These are phyloP conservation scores for Empis livida DNA, from an alignment of 2,888 invertebrate species.

Conservation along the genomic window DNA sequence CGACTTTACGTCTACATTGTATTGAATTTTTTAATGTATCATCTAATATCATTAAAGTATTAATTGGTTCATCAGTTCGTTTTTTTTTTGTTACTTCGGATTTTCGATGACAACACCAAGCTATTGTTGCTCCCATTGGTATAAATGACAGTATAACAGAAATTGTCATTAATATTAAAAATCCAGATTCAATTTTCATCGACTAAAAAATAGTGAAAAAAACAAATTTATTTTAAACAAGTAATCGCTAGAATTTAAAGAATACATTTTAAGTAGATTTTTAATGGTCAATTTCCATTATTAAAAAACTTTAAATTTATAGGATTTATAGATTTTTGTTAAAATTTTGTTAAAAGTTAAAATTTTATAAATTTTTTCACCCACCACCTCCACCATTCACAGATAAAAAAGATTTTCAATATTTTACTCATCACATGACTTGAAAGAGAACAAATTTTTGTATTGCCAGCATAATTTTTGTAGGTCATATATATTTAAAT, in stretches of 20 bases:
- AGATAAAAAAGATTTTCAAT: too few relatives aligned
- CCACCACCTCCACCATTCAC: too few relatives aligned
- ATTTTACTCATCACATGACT: too few relatives aligned
- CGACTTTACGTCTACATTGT: constrained; percentile 28
- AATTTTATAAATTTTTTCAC: too few relatives aligned
- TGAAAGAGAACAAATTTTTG: too few relatives aligned
- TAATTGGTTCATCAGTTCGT: constrained; percentile 18
- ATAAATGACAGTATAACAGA: constrained; percentile 51
- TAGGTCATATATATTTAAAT: not conserved
- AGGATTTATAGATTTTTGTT: too few relatives aligned
- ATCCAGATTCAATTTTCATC: constrained; percentile 55
- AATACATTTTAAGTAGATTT: not conserved
- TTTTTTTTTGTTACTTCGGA: constrained; percentile 38
- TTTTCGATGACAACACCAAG: constrained; percentile 34
- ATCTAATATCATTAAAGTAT: constrained; percentile 28
- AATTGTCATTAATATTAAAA: constrained; percentile 48
- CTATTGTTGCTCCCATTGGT: constrained; percentile 48
- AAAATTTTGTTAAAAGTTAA: too few relatives aligned
- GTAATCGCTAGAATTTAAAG: not conserved
- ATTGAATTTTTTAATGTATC: constrained; percentile 27
- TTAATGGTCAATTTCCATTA: not conserved
- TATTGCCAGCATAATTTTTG: not conserved
- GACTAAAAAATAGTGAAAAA: constrained; percentile 39
- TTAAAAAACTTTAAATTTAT: too few relatives aligned
- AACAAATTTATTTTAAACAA: not conserved